Evolutionary conservation across 1,140 invertebrate species (phyloP), one percentile per base, ranked within the genome.

Genomic region (Ephestia elutella): DNA sequence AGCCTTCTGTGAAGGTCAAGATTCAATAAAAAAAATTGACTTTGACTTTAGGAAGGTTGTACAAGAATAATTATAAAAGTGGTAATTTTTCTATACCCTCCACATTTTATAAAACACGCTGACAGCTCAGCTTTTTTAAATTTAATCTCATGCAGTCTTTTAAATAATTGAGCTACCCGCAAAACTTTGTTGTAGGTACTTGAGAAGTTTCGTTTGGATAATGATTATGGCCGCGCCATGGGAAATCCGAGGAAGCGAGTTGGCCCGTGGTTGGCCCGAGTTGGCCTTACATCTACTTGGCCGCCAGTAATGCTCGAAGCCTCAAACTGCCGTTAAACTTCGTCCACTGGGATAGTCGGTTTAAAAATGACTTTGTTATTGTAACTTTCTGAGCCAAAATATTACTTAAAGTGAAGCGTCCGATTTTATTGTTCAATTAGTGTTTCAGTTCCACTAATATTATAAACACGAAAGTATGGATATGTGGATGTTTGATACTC

Each of bases 71-170:
- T n/a, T n/a, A n/a, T n/a, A n/a, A n/a, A n/a, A n/a, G n/a, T n/a
- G n/a, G n/a, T n/a, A n/a, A n/a, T 25, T 25, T 35, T 44, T 44
- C 38, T 15, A 13, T 17, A n/a, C 2, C 0, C 38, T 44, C 38
- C 38, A 44, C 15, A 44, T 15, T 15, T n/a, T 44, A 17, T 13
- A 44, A n/a, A 1, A 10, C 38, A 9, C 38, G 38, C 38, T 44
- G 38, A 44, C n/a, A 44, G 38, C 38, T 44, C 38, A 44, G 38
- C 38, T 44, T 44, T 44, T 44, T 44, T 44, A 44, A 44, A 44
- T 44, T 44, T 44, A 44, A 44, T 44, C 38, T 44, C 38, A 44
- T 44, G 38, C 38, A 44, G 38, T 44, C 38, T 44, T 44, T 44
- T 44, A 44, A 44, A 44, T 44, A 44, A 44, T 44, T 44, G 38